phyloP scores from a whole-genome alignment of 1,140 invertebrate genomes.

The Plectrocnemia conspersa region DNA sequence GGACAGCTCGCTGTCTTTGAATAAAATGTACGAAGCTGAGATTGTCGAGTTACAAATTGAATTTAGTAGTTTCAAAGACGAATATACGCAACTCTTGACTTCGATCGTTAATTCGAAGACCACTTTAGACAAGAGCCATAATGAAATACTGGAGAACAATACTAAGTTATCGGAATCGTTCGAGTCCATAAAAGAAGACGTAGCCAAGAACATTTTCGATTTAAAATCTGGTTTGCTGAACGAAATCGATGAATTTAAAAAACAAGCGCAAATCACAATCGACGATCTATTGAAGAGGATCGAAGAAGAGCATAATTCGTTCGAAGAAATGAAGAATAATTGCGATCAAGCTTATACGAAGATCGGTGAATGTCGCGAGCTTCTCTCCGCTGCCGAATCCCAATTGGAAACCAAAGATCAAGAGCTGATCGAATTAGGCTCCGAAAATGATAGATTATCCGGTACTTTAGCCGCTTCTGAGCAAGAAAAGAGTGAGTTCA shows the following conservation, averaged over 20 bases:
- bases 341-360: conserved; percentile 22
- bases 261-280: neutral
- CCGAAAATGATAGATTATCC: conserved; percentile 27
- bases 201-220: conserved; percentile 9
- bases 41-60: conserved; percentile 10
- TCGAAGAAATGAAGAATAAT: conserved; percentile 20
- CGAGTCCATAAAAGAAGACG: conserved; percentile 16
- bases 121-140: conserved; percentile 25
- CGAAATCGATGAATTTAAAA: conserved; percentile 22
- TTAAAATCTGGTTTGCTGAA: conserved; percentile 16
- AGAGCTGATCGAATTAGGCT: conserved; percentile 26
- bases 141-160: conserved; percentile 24
- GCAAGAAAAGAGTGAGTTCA: conserved; percentile 28
- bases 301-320: conserved; percentile 9
- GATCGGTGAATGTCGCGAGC: conserved; percentile 21
- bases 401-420: conserved; percentile 31
- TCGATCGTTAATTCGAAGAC: conserved; percentile 27
- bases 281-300: conserved; percentile 17
- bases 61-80: conserved; percentile 19
- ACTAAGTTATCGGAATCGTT: conserved; percentile 10
- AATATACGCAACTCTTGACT: conserved; percentile 26
- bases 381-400: conserved; percentile 17
- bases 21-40: neutral
- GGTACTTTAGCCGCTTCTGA: conserved; percentile 28
- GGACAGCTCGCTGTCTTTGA: conserved; percentile 34